These are phyloP conservation scores for Sialis lutaria DNA, from an alignment of 2,888 invertebrate genomes.

Conservation along the genomic window DNA sequence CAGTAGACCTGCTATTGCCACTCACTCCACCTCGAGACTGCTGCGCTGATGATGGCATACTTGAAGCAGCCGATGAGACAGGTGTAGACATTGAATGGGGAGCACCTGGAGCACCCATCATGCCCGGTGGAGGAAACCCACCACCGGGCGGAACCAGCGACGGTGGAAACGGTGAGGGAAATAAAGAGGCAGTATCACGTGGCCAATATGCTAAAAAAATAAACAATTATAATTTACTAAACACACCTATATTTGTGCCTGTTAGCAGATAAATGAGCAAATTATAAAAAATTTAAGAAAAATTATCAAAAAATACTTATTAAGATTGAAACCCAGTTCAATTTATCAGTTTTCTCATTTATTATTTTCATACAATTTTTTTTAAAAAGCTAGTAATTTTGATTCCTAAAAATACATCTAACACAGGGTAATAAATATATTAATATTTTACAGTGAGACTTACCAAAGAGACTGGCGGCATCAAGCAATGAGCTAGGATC, in stretches of 20 bases:
- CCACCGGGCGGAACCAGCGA: slow-evolving; percentile 24
- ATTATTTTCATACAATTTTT: too few relatives aligned
- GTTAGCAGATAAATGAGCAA: not conserved
- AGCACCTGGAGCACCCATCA: slow-evolving; percentile 24
- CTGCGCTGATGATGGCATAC: slow-evolving; percentile 9
- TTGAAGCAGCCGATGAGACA: slow-evolving; percentile 10
- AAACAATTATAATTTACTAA: slow-evolving; percentile 5
- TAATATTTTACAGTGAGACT: slow-evolving; percentile 16
- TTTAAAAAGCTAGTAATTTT: too few relatives aligned
- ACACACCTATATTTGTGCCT: not conserved
- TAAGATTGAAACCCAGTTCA: too few relatives aligned
- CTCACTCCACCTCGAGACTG: slow-evolving; percentile 22
- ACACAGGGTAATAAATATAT: not conserved
- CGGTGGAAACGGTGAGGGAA: slow-evolving; percentile 24
- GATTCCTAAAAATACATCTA: slow-evolving; percentile 5
- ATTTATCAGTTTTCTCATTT: too few relatives aligned
- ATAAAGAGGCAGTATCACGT: slow-evolving; percentile 36
- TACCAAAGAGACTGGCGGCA: slow-evolving; percentile 58
- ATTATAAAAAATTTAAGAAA: too few relatives aligned
- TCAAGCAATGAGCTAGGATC: slow-evolving; percentile 59
- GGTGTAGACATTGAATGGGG: slow-evolving; percentile 10
- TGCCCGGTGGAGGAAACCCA: slow-evolving; percentile 21
- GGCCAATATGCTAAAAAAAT: slow-evolving; percentile 63
- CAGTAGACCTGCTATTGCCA: slow-evolving; percentile 23
- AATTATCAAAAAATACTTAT: too few relatives aligned